Conservation (phyloP, 2,888 invertebrate genomes). For the Fragum fragum region DNA sequence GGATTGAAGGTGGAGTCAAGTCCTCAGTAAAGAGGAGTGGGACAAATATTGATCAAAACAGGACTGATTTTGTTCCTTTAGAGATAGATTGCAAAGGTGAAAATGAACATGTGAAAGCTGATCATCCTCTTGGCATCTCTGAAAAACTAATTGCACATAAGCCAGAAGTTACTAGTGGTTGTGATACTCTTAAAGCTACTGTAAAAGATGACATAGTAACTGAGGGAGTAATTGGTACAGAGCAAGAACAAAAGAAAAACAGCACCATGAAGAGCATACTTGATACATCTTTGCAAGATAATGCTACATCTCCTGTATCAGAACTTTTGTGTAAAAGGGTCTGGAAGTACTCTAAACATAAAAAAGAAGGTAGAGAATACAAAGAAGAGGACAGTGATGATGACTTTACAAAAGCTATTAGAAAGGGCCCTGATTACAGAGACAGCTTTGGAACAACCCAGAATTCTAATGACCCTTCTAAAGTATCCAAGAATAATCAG, state of each 20-base stretch:
- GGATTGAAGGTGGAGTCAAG: constrained; percentile 60
- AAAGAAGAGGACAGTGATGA: background rate
- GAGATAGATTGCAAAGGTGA: no score
- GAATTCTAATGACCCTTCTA: no score
- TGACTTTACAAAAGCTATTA: background rate
- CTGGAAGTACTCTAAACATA: constrained; percentile 45
- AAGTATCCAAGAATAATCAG: no score
- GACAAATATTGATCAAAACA: no score
- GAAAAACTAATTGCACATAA: no score
- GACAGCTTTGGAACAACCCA: background rate
- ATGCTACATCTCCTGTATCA: constrained; percentile 16
- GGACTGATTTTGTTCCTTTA: no score
- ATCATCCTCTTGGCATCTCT: no score
- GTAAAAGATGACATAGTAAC: no score
- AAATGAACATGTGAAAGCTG: no score
- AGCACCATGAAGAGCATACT: background rate
- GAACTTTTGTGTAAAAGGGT: constrained; percentile 55
- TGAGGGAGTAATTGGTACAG: background rate
- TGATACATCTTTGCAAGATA: background rate
- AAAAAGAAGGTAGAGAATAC: background rate
- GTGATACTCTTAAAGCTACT: no score
- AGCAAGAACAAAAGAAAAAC: background rate
- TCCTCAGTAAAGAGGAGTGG: background rate
- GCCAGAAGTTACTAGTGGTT: no score
- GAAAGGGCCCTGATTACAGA: background rate